Evolutionary conservation across 2,113 vertebrate genomes (phyloP), one percentile per base, ranked within the genome.

Genomic region (Dunckerocampus dactyliophorus): DNA sequence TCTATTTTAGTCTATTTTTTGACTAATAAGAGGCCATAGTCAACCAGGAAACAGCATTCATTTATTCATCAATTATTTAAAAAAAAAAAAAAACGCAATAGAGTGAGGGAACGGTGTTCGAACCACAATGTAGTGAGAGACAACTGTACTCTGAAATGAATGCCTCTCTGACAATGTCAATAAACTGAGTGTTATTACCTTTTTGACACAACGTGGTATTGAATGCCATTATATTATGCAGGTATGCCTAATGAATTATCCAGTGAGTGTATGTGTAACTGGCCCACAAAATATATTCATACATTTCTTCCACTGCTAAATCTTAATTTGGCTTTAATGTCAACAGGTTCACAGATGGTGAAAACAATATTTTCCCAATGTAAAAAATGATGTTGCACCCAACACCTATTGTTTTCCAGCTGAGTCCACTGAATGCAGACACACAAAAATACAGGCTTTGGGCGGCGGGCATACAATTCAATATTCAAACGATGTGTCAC

Each of bases 401-500:
- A 24, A 55, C 71, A 53, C 49, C 20, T 64, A 21, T 57, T 69
- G 28, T 72, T 71, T 58, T 70, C 11, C 15, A 68, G 17, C 10
- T 28, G 45, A 65, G 28, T 67, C 34, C 15, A 24, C 63, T 14
- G 59, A 49, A 45, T 16, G 67, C 47, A 54, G 10, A 72, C n/a
- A 57, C 47, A 49, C 56, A 47, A 50, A 65, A 34, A 56, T 4
- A n/a, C 28, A 56, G 46, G 63, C 66, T 71, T 72, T 78, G 50
- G 61, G 72, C 76, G 62, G 63, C 47, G 78, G 74, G 62, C 52
- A 67, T 61, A 63, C 48, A 64, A 39, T 57, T 67, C 49, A 75
- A 59, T 69, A 78, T 81, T 82, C 72, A 80, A 84, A 82, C 76
- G 63, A 78, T 20, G 71, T 72, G 78, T 80, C 78, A 75, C 45